Conservation (phyloP, 1,140 invertebrate genomes). For the Pogonomyrmex barbatus region DNA sequence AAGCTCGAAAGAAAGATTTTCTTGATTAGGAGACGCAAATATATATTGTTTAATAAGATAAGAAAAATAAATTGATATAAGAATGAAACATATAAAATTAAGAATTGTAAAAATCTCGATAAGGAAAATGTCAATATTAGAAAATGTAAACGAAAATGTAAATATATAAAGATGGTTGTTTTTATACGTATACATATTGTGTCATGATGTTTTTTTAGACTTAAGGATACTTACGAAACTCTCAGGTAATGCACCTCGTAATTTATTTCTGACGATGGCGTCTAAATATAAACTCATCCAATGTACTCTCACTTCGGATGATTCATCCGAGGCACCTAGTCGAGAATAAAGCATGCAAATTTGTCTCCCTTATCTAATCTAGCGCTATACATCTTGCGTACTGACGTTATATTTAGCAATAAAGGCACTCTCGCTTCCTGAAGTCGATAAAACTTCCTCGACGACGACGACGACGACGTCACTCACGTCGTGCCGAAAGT, state of each 20-base stretch:
- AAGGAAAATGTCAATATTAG: neutral
- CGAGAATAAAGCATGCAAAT: constrained; percentile 53
- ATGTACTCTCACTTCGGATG: constrained; percentile 33
- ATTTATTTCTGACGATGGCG: constrained; percentile 3
- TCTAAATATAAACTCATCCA: constrained; percentile 37
- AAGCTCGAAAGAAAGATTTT: neutral
- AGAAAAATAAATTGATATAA: neutral
- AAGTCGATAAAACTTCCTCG: constrained; percentile 59
- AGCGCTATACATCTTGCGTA: constrained; percentile 19
- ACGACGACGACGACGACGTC: constrained; percentile 30
- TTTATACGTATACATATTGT: neutral
- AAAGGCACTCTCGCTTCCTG: constrained; percentile 41
- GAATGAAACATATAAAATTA: neutral
- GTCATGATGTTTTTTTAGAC: neutral
- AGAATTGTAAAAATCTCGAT: neutral
- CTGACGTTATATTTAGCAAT: constrained; percentile 53
- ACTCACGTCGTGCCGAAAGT: constrained; percentile 45
- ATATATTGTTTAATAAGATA: neutral
- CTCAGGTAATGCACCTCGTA: neutral
- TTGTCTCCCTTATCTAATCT: constrained; percentile 56
- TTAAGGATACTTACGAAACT: neutral
- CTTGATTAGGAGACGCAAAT: neutral
- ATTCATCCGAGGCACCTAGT: constrained; percentile 42
- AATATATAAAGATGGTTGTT: neutral
- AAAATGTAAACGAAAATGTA: neutral